phyloP scores from a whole-genome alignment of 1,140 invertebrate genomes.

The honey bee (Apis mellifera) region DNA sequence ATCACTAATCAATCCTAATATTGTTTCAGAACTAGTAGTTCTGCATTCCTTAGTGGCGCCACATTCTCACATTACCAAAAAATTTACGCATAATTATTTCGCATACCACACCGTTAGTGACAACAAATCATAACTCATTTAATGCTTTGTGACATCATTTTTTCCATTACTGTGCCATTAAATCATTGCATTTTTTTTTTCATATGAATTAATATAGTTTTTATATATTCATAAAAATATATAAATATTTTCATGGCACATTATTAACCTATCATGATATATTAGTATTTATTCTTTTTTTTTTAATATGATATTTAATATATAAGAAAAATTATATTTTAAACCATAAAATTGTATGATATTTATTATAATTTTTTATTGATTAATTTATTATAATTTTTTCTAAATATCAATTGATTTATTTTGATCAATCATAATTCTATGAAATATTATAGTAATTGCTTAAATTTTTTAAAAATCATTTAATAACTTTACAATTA shows the following conservation, averaged over 20 bases:
- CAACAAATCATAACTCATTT: conserved; percentile 11
- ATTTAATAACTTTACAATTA: background rate
- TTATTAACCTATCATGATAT: background rate
- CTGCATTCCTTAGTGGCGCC: conserved; percentile 35
- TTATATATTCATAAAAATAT: background rate
- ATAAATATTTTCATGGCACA: background rate
- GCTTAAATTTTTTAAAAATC: background rate
- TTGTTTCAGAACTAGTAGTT: conserved; percentile 24
- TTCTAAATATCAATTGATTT: background rate
- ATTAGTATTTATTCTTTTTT: background rate
- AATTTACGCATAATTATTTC: background rate
- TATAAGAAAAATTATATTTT: no score
- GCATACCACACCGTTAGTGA: background rate
- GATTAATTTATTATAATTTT: no score
- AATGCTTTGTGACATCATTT: background rate
- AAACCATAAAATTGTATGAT: no score
- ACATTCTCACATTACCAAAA: conserved; percentile 10
- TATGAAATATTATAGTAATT: background rate
- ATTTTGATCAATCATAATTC: background rate
- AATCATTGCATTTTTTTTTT: background rate
- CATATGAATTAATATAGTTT: background rate
- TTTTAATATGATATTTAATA: background rate
- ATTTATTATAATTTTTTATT: no score
- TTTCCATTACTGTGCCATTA: background rate
- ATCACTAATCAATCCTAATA: conserved; percentile 55